phyloP scores from a whole-genome alignment of 1,140 invertebrate genomes.

The Temnothorax nylanderi region DNA sequence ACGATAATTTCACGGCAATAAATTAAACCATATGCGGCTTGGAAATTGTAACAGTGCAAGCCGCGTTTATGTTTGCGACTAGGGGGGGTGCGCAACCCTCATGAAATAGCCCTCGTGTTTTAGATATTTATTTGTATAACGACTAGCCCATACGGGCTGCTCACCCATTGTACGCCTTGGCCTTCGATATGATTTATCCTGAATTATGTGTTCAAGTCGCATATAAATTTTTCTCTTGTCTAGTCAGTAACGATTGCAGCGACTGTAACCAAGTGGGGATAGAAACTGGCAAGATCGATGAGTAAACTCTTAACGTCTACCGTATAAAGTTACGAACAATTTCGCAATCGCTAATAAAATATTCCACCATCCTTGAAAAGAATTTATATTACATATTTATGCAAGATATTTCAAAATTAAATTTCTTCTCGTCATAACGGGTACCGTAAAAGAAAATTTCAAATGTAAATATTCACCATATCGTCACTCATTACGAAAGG shows the following conservation, averaged over 20 bases:
- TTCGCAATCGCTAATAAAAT: background rate
- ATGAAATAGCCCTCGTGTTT: slow-evolving; percentile 17
- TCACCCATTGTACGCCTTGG: background rate
- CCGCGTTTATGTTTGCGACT: slow-evolving; percentile 11
- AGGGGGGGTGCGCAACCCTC: background rate
- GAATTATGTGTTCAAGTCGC: slow-evolving; percentile 18
- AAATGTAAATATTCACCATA: slow-evolving; percentile 13
- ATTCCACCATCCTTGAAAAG: slow-evolving; percentile 1
- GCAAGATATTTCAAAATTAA: slow-evolving; percentile 12
- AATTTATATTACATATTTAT: slow-evolving; percentile 27
- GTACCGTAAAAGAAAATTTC: background rate
- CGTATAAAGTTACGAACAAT: slow-evolving; percentile 1
- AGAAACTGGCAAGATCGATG: background rate
- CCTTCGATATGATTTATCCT: slow-evolving; percentile 33
- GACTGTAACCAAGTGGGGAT: background rate
- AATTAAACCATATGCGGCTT: slow-evolving; percentile 38
- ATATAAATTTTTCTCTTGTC: slow-evolving; percentile 28
- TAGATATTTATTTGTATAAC: slow-evolving; percentile 35
- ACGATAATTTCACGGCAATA: slow-evolving; percentile 2
- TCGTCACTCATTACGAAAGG: background rate
- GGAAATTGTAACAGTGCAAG: slow-evolving; percentile 31
- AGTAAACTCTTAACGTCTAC: background rate
- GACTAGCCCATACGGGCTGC: slow-evolving; percentile 7
- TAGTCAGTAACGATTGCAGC: slow-evolving; percentile 1
- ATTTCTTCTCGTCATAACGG: background rate